phyloP scores from a whole-genome alignment of 2,888 invertebrate genomes.

The Oligia fasciuncula region DNA sequence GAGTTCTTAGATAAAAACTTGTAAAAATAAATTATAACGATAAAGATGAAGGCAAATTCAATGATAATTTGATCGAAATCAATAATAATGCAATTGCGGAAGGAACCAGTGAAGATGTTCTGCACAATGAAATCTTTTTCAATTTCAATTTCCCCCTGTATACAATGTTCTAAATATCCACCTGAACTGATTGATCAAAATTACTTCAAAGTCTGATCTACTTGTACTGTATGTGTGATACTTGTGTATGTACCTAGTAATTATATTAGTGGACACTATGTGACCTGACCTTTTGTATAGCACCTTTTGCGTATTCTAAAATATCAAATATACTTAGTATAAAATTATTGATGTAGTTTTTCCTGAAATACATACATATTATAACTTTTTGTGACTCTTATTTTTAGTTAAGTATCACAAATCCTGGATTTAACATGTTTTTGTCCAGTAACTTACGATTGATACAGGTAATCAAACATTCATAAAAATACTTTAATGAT shows the following conservation, averaged over 20 bases:
- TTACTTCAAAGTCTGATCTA: slow-evolving; percentile 67
- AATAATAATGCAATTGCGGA: background rate
- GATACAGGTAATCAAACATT: background rate
- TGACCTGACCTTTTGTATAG: slow-evolving; percentile 64
- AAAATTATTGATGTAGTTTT: slow-evolving; percentile 53
- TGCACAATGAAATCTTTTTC: background rate
- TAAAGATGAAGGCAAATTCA: background rate
- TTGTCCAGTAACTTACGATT: background rate
- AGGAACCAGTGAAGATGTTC: background rate
- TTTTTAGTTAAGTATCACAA: background rate
- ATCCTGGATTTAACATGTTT: background rate
- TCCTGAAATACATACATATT: slow-evolving; percentile 59
- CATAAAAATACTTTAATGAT: background rate
- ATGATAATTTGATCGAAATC: background rate
- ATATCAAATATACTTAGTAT: slow-evolving; percentile 35
- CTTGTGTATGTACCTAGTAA: slow-evolving; percentile 55
- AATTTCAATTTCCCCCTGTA: slow-evolving; percentile 15
- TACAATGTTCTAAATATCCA: slow-evolving; percentile 16
- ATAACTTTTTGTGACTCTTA: slow-evolving; percentile 5
- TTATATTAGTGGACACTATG: slow-evolving; percentile 59
- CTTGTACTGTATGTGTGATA: slow-evolving; percentile 68
- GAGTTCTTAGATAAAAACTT: background rate
- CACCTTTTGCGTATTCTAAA: slow-evolving; percentile 63
- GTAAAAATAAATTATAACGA: background rate
- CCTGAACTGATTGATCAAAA: slow-evolving; percentile 49